Percentiles rank a stretch among this genome's conserved stretches.
These are phyloP conservation scores for Leptopilina drosophilae DNA, from an alignment of 2,888 invertebrate species.

Conservation along the genomic window DNA sequence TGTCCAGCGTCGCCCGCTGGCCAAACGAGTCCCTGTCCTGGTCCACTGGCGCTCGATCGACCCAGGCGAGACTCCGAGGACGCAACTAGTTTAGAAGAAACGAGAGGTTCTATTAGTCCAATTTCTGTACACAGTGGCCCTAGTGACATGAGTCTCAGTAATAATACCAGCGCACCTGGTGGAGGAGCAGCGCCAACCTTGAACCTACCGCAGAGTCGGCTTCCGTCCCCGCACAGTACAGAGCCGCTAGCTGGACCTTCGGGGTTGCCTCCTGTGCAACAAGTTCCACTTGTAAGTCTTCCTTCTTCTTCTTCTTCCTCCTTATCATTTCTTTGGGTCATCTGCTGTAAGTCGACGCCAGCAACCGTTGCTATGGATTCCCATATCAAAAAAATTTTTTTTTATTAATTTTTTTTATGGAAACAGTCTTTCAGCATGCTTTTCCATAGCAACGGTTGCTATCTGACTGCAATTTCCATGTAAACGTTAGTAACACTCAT, in stretches of 20 bases:
- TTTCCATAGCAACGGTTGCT: too few species aligned
- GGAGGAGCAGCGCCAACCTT: slow-evolving; percentile 62
- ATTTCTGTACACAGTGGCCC: slow-evolving; percentile 78
- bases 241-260: slow-evolving; percentile 90
- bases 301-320: not conserved
- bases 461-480: too few species aligned
- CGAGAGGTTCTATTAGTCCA: slow-evolving; percentile 74
- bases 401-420: too few species aligned
- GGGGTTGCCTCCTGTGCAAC: slow-evolving; percentile 90
- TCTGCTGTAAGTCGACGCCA: not conserved
- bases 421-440: too few species aligned
- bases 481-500: too few species aligned
- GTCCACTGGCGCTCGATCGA: slow-evolving; percentile 73
- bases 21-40: slow-evolving; percentile 76
- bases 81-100: slow-evolving; percentile 71
- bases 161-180: slow-evolving; percentile 76
- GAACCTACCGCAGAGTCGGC: slow-evolving; percentile 72
- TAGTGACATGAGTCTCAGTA: slow-evolving; percentile 80
- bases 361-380: too few species aligned
- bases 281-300: slow-evolving; percentile 89
- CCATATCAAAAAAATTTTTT: too few species aligned
- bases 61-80: slow-evolving; percentile 73
- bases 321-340: not conserved
- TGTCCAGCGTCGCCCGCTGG: slow-evolving; percentile 61
- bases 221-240: slow-evolving; percentile 83